These are phyloP conservation scores for Geopemphigus sp. DNA, from an alignment of 1,140 invertebrate genomes.

Conservation along the genomic window DNA sequence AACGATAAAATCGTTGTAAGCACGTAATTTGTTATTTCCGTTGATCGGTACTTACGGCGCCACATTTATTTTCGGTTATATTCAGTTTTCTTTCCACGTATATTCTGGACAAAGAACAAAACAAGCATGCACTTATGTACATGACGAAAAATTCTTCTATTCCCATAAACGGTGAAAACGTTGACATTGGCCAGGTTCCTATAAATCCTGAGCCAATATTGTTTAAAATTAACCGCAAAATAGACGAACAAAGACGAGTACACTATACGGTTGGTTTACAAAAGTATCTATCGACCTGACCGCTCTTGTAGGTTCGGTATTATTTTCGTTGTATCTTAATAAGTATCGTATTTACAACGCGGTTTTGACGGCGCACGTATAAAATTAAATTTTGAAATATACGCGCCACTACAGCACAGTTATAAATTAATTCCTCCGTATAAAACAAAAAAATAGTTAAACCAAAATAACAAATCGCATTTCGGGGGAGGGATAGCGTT, in stretches of 20 bases:
- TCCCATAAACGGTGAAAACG: not conserved
- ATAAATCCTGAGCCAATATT: not conserved
- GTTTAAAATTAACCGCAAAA: too few relatives aligned
- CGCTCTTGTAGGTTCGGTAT: too few relatives aligned
- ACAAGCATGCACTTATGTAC: not conserved
- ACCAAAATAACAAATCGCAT: too few relatives aligned
- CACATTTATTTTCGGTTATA: not conserved
- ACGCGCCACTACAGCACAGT: too few relatives aligned
- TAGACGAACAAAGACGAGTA: not conserved
- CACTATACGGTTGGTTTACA: too few relatives aligned
- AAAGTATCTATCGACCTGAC: too few relatives aligned
- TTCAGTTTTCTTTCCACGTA: not conserved
- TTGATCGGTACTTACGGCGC: not conserved
- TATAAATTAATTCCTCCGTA: too few relatives aligned
- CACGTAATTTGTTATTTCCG: not conserved
- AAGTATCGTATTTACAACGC: not conserved
- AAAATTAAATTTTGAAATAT: too few relatives aligned
- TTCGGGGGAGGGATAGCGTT: too few relatives aligned
- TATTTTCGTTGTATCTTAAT: too few relatives aligned
- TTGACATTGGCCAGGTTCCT: conserved; percentile 30
- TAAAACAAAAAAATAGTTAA: too few relatives aligned
- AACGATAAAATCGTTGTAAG: not conserved
- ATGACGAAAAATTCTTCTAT: conserved; percentile 34
- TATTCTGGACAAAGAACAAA: conserved; percentile 2
- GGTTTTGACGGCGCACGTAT: too few relatives aligned